phyloP scores from a whole-genome alignment of 1,140 invertebrate species.

The Drosophila navojoa region DNA sequence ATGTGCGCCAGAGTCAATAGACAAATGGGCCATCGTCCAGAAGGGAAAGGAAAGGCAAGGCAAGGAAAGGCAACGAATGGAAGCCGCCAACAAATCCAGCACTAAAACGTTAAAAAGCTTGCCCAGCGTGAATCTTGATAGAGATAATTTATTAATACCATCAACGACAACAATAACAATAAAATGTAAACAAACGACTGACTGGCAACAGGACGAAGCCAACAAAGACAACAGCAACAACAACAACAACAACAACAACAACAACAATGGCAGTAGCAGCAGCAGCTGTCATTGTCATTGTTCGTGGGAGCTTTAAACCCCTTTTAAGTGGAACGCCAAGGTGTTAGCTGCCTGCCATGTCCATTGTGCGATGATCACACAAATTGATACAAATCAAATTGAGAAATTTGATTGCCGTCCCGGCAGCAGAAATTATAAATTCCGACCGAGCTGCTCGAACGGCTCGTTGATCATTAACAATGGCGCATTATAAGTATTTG shows the following conservation, averaged over 20 bases:
- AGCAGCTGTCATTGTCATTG: slow-evolving; percentile 19
- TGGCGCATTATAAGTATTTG: slow-evolving; percentile 16
- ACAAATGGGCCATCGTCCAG: slow-evolving; percentile 61
- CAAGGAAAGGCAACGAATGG: too few species aligned
- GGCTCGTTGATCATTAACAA: slow-evolving; percentile 52
- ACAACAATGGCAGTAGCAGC: background rate
- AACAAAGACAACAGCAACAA: slow-evolving; percentile 1
- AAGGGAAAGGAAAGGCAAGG: background rate
- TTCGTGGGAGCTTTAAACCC: slow-evolving; percentile 25
- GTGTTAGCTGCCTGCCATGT: slow-evolving; percentile 67
- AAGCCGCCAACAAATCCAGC: slow-evolving; percentile 48
- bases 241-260: background rate
- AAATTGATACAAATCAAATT: slow-evolving; percentile 71
- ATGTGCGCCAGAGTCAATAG: slow-evolving; percentile 60
- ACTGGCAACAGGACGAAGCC: slow-evolving; percentile 28
- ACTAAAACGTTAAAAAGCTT: slow-evolving; percentile 55
- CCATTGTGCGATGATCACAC: slow-evolving; percentile 37
- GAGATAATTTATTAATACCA: slow-evolving; percentile 82
- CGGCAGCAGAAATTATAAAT: slow-evolving; percentile 63
- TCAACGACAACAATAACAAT: slow-evolving; percentile 81
- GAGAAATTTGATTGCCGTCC: slow-evolving; percentile 61
- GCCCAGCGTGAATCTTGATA: slow-evolving; percentile 71
- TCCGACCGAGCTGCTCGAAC: slow-evolving; percentile 34
- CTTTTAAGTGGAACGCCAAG: slow-evolving; percentile 38
- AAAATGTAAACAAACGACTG: slow-evolving; percentile 81